Conservation (phyloP, 2,888 invertebrate genomes). For the Apodemia duryi region DNA sequence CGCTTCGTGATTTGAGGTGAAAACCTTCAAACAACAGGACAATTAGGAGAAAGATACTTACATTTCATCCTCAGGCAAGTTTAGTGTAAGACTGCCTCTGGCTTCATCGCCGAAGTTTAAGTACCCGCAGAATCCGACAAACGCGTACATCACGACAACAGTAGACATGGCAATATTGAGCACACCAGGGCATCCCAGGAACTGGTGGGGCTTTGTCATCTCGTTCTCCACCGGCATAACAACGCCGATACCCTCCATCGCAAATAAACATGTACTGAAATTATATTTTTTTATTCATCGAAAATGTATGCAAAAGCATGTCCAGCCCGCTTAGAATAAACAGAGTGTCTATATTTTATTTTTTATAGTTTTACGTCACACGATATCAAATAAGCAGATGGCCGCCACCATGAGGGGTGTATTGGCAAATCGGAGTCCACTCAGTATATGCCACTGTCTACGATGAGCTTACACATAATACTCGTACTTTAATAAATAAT, state of each 20-base stretch:
- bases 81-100: slow-evolving; percentile 88
- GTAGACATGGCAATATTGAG: slow-evolving; percentile 92
- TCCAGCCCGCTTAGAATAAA: too few species aligned
- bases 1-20: too few species aligned
- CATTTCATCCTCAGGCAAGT: slow-evolving; percentile 84
- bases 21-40: too few species aligned
- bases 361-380: too few species aligned
- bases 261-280: slow-evolving; percentile 93
- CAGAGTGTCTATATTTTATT: too few species aligned
- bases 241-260: slow-evolving; percentile 97
- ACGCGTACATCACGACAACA: slow-evolving; percentile 87
- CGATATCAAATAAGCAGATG: too few species aligned
- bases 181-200: slow-evolving; percentile 90
- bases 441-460: too few species aligned
- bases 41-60: slow-evolving; percentile 61
- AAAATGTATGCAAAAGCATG: too few species aligned
- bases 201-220: slow-evolving; percentile 90
- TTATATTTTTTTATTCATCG: not conserved
- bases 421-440: too few species aligned
- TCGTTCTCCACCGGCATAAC: slow-evolving; percentile 96
- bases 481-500: too few species aligned
- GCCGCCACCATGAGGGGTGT: too few species aligned
- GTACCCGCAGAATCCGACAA: slow-evolving; percentile 95
- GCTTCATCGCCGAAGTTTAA: slow-evolving; percentile 87
- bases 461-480: too few species aligned